Evolutionary conservation across 2,113 vertebrate genomes (phyloP).

Genomic region (Pseudorasbora parva): DNA sequence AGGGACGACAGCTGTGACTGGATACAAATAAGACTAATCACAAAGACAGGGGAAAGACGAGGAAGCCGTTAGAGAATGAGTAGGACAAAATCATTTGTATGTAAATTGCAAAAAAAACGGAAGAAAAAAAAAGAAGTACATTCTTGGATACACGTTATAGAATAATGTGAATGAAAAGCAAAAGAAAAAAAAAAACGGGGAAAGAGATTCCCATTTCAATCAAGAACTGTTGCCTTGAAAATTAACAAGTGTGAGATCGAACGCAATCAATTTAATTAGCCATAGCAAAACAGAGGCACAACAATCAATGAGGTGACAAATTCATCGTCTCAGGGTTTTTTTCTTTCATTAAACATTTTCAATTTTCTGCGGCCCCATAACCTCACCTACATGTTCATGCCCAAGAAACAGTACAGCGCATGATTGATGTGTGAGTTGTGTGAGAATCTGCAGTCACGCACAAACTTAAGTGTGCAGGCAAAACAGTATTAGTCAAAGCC

Average conservation of each 20-base stretch:
- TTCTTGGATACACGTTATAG: background rate
- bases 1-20: background rate
- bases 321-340: background rate
- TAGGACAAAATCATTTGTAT: background rate
- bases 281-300: slow-evolving; percentile 49
- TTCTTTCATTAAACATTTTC: background rate
- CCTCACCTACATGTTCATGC: background rate
- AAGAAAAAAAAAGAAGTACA: too few relatives aligned
- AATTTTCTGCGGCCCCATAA: background rate
- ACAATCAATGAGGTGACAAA: slow-evolving; percentile 44
- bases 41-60: background rate
- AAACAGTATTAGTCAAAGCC: background rate
- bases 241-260: slow-evolving; percentile 54
- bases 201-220: slow-evolving; percentile 37
- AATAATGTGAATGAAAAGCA: background rate
- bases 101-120: background rate
- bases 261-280: slow-evolving; percentile 53
- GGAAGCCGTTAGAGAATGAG: slow-evolving; percentile 5
- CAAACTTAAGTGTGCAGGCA: background rate
- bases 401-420: background rate
- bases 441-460: background rate
- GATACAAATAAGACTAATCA: slow-evolving; percentile 30
- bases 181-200: background rate
- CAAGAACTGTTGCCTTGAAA: slow-evolving; percentile 36
- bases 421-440: background rate